Evolutionary conservation across 2,888 invertebrate species (phyloP), one percentile per base, ranked within the genome.

Genomic region (Cremastinae sp.): DNA sequence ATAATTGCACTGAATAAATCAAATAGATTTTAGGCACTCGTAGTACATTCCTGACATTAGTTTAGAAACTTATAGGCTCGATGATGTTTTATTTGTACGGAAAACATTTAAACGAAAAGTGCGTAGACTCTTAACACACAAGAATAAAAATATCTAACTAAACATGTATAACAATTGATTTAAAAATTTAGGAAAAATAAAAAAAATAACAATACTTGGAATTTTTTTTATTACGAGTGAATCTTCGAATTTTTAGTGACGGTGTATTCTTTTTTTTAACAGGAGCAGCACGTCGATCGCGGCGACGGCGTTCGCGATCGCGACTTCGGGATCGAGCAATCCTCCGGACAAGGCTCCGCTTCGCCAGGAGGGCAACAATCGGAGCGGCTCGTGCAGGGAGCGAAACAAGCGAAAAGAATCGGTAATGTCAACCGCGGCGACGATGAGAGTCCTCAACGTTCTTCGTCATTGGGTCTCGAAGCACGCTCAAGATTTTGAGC

Each of bases 401-500:
- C 92, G 93, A 38, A 91, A 91, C 43, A 87, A 91, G 58, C 91
- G 93, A 62, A 93, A 93, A 78, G 95, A 96, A 84, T 95, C 94
- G 7, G 94, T 96, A 49, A 96, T 97, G 88, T 96, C 96, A 49
- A 96, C 96, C 3, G 97, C 97, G n/a, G 97, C 97, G 68, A 97
- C 97, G 0, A 97, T 97, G 97, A 90, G 97, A 75, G 97, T 97
- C 0, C 92, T 97, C 0, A 97, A 96, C 88, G 97, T 97, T 0
- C 91, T 97, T 54, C 93, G 96, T 76, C 97, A 97, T 88, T 97
- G 97, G 97, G 95, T 96, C 36, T 96, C 96, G 0, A 97, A 97
- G 89, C 97, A 97, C 88, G 94, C 95, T 0, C 96, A 96, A 90
- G 96, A 97, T 89, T 97, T 97, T 90, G 96, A 96, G 91, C 92